A percentile compares a stretch with the other conserved stretches of the same genome.
These are phyloP conservation scores for Anthopleura xanthogrammica DNA, from an alignment of 92 coral and sea anemone species.

Conservation along the genomic window DNA sequence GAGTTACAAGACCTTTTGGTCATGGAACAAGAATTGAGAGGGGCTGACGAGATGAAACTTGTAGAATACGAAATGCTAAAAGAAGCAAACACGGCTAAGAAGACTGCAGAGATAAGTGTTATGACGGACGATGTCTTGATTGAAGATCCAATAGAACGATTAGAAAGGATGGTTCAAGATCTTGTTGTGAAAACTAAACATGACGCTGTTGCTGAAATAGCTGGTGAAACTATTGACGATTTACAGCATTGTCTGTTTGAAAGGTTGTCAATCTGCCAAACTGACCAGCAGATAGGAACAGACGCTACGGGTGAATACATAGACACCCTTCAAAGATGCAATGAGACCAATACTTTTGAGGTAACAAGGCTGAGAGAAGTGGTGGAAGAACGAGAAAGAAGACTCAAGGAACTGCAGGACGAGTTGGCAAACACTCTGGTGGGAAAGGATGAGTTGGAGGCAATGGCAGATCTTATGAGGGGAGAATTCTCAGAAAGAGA, in stretches of 20 bases:
- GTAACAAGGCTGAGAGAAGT: background rate
- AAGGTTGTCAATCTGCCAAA: background rate
- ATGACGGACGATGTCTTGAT: conserved; percentile 62
- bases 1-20: conserved; percentile 10
- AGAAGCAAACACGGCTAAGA: background rate
- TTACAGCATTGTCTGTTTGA: background rate
- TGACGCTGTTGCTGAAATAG: conserved; percentile 6
- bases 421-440: conserved; percentile 8
- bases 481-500: conserved; percentile 45
- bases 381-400: background rate
- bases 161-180: conserved; percentile 38
- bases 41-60: conserved; percentile 2
- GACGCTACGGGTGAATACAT: background rate
- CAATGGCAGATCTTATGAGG: conserved; percentile 51
- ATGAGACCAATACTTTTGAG: background rate
- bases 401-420: background rate
- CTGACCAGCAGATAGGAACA: background rate
- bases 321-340: background rate
- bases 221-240: conserved; percentile 5
- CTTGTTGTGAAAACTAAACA: conserved; percentile 28
- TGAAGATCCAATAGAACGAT: conserved; percentile 38
- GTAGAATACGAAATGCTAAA: conserved; percentile 16
- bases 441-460: conserved; percentile 46
- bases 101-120: conserved; percentile 28
- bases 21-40: conserved; percentile 14